Evolutionary conservation across 2,113 vertebrate genomes (phyloP), one percentile per base, ranked within the genome.

Genomic region (Pyrgilauda ruficollis): DNA sequence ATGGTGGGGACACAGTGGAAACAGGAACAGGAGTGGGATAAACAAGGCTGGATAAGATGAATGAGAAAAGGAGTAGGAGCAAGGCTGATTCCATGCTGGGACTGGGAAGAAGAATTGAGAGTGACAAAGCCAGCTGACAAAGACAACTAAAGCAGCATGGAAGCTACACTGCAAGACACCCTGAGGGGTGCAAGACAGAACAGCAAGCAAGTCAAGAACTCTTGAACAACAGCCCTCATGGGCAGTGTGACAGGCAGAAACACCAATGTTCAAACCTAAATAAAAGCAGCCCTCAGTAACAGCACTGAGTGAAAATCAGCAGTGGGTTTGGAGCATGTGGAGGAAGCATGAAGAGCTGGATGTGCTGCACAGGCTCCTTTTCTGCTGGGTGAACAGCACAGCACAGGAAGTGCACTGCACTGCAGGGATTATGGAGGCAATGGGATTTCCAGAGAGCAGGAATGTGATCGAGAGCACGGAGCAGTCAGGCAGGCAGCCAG

Each of bases 361-460:
- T 31, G 35, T 13, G 31, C 81, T 93, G 68, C 76, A 89, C 78
- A 89, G 56, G 47, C 55, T 49, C n/a, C 24, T 52, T 37, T 50
- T 64, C 46, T n/a, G n/a, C 46, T 44, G 49, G 43, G 43, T 49
- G 52, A 84, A 39, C 43, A 61, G 53, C 30, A 26, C 58, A 61
- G 56, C 74, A 94, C n/a, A 82, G 39, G 95, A 97, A 96, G 64
- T 13, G 79, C 74, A 78, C 9, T 90, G 75, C 64, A 80, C 75
- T 94, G 22, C 55, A 95, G 97, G 90, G 97, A 96, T 96, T 94
- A 96, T 66, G 87, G 92, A 97, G 64, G 43, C 41, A 91, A 44
- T 20, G 68, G 68, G 89, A 69, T 80, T 94, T 85, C 81, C 47
- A 84, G 27, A 39, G 77, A 96, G 91, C 80, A 89, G 10, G 20